These are phyloP conservation scores for Sepiola atlantica DNA, from an alignment of 2,888 invertebrate species.

Conservation along the genomic window DNA sequence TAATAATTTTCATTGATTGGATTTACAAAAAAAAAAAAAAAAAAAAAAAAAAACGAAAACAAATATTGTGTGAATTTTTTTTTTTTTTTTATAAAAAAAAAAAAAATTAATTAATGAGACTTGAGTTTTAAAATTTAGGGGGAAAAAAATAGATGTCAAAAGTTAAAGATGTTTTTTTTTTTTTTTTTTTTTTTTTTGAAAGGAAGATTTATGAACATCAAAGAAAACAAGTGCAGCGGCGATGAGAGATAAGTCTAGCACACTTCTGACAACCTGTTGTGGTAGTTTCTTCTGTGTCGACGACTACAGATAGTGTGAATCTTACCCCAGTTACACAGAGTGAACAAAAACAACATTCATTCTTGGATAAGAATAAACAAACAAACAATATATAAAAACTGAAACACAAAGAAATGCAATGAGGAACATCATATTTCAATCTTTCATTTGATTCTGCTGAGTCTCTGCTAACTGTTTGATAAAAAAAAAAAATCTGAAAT, in stretches of 20 bases:
- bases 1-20: neutral
- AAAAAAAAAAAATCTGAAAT: neutral
- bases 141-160: neutral
- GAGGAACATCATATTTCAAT: conserved; percentile 14
- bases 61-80: neutral
- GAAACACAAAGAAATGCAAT: conserved; percentile 6
- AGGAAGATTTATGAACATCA: neutral
- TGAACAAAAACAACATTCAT: conserved; percentile 14
- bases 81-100: neutral
- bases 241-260: neutral
- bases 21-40: neutral
- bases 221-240: neutral
- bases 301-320: conserved; percentile 18
- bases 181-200: neutral
- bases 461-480: neutral
- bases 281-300: neutral
- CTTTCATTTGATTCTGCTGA: conserved; percentile 16
- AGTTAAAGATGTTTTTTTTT: neutral
- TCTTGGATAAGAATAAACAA: conserved; percentile 6
- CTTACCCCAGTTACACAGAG: conserved; percentile 12
- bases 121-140: neutral
- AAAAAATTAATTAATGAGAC: conserved; percentile 1
- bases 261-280: neutral
- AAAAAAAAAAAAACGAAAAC: neutral
- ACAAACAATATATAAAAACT: neutral